Evolutionary conservation across 1,140 invertebrate species (phyloP), one percentile per base, ranked within the genome.

Genomic region (Lepidurus apus): DNA sequence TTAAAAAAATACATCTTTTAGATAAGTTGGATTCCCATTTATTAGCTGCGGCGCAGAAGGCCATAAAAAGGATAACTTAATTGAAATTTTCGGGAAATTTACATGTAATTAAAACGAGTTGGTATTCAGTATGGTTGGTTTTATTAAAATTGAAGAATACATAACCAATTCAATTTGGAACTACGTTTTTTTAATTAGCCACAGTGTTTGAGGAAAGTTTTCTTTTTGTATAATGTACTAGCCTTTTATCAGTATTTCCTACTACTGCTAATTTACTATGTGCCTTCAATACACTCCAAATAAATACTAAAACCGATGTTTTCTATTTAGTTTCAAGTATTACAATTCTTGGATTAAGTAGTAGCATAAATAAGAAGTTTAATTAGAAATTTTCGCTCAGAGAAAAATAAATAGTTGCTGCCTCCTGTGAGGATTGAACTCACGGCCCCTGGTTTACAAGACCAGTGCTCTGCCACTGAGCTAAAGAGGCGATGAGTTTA

Each of bases 1-100:
- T 26, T 26, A 26, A 43, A 42, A 21, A 75, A 24, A 73, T 45
- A 2, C 81, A 81, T 83, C 81, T 81, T 82, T 81, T 85, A 95
- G 93, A 93, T 88, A 89, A 92, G 85, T 83, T 96, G 82, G 93
- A 95, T 13, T 85, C 88, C 43, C 90, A 90, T 81, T 91, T 95
- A 80, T 93, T 94, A 84, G 89, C 91, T 83, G 92, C 93, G 26
- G 93, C 93, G 11, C 84, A 88, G 79, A 91, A 89, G 80, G 85
- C 85, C 6, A 65, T 84, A 7, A 82, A 83, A 77, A 80, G 79
- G 73, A 78, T 78, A 81, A 45, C 75, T 1, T 65, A 65, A 65
- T 65, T 11, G 34, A 34, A 34, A n/a, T 65, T 65, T 21, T n/a
- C 21, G 1, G 17, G 5, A 17, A 65, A 34, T 34, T 21, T 65